Conservation (phyloP, 1,140 invertebrate species). For the Lordiphosa stackelbergi region DNA sequence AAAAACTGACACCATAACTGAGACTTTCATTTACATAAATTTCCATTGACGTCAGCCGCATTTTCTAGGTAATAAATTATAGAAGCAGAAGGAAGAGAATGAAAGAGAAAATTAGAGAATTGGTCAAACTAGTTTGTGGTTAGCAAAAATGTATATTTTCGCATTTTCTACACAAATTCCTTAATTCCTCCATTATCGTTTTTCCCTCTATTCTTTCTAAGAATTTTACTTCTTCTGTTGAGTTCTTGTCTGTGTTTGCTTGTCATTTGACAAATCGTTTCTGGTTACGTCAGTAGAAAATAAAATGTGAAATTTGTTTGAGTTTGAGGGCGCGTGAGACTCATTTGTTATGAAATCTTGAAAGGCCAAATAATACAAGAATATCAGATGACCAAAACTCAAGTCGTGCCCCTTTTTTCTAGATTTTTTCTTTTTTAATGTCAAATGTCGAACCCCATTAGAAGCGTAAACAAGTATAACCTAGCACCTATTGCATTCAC, state of each 20-base stretch:
- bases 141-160: background rate
- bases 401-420: slow-evolving; percentile 24
- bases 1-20: slow-evolving; percentile 13
- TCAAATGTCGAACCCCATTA: slow-evolving; percentile 52
- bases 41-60: slow-evolving; percentile 47
- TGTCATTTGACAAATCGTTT: slow-evolving; percentile 47
- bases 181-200: slow-evolving; percentile 1
- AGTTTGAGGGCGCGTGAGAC: slow-evolving; percentile 33
- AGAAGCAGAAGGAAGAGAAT: too few relatives aligned
- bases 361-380: slow-evolving; percentile 7
- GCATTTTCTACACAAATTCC: background rate
- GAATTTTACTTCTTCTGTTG: background rate
- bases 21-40: slow-evolving; percentile 40
- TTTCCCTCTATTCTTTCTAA: background rate
- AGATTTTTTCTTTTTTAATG: slow-evolving; percentile 1
- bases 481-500: slow-evolving; percentile 19
- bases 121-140: too few relatives aligned
- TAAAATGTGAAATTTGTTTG: background rate
- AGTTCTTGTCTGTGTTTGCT: background rate
- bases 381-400: slow-evolving; percentile 24
- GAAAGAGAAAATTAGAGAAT: background rate
- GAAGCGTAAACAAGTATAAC: slow-evolving; percentile 41
- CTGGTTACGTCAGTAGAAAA: slow-evolving; percentile 33
- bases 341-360: slow-evolving; percentile 32
- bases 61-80: slow-evolving; percentile 2